phyloP scores from a whole-genome alignment of 1,140 invertebrate genomes.

The Ooceraea biroi region DNA sequence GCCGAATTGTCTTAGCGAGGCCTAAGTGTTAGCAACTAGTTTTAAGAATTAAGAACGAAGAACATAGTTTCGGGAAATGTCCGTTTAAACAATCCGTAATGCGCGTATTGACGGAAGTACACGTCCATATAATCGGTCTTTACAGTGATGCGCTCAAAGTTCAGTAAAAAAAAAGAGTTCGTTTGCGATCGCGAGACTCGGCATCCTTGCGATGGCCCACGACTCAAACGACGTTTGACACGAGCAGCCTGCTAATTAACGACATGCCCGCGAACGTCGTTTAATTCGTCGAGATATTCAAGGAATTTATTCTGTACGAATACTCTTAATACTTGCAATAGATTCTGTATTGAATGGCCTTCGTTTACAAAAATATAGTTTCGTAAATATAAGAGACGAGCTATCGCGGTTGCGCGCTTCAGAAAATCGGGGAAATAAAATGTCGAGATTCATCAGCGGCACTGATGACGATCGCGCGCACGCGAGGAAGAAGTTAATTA shows the following conservation, averaged over 20 bases:
- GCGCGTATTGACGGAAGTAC: slow-evolving; percentile 42
- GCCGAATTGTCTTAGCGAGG: slow-evolving; percentile 65
- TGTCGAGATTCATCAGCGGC: not conserved
- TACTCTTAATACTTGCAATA: slow-evolving; percentile 68
- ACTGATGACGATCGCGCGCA: not conserved
- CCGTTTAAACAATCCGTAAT: slow-evolving; percentile 40
- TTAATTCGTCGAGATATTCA: slow-evolving; percentile 11
- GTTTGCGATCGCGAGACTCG: slow-evolving; percentile 35
- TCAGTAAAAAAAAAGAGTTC: slow-evolving; percentile 20
- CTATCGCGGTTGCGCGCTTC: slow-evolving; percentile 45
- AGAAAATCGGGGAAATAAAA: not conserved
- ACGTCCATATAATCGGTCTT: slow-evolving; percentile 57
- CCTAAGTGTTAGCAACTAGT: slow-evolving; percentile 69
- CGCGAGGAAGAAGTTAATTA: not conserved
- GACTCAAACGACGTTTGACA: slow-evolving; percentile 21
- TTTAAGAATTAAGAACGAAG: slow-evolving; percentile 44
- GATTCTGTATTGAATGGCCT: slow-evolving; percentile 80
- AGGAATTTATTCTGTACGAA: slow-evolving; percentile 43
- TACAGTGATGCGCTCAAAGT: slow-evolving; percentile 29
- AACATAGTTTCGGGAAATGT: slow-evolving; percentile 42
- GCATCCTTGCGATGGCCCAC: slow-evolving; percentile 4
- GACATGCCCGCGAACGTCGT: slow-evolving; percentile 7
- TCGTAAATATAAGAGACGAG: slow-evolving; percentile 57
- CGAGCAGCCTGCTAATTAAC: not conserved
- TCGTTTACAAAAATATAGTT: slow-evolving; percentile 76